Conservation (phyloP, 2,113 vertebrate genomes). For the Scalopus aquaticus region DNA sequence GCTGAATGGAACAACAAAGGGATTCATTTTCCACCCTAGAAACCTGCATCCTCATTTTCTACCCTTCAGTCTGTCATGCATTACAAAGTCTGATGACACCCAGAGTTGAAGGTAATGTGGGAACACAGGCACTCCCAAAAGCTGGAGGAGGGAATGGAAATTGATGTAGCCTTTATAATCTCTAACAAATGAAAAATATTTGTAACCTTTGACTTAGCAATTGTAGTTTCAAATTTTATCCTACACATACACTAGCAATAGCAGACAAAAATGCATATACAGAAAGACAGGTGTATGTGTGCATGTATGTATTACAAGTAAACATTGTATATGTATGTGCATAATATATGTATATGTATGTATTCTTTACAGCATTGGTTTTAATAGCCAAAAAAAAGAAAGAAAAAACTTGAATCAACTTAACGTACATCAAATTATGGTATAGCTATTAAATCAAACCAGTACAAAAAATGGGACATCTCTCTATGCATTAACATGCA, state of each 20-base stretch:
- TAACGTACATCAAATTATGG: conserved; percentile 8
- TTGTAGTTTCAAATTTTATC: background rate
- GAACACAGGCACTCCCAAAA: background rate
- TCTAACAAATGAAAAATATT: conserved; percentile 11
- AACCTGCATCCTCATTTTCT: background rate
- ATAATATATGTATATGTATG: background rate
- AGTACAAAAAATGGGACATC: conserved; percentile 14
- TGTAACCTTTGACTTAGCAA: background rate
- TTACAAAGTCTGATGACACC: conserved; percentile 30
- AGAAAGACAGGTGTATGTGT: background rate
- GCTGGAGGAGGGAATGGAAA: background rate
- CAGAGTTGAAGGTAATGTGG: conserved; percentile 2
- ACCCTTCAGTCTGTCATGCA: background rate
- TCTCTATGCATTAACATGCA: background rate
- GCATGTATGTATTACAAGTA: background rate
- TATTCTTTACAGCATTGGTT: conserved; percentile 13
- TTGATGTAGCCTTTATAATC: background rate
- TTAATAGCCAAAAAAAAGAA: background rate
- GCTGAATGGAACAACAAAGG: background rate
- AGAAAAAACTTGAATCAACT: background rate
- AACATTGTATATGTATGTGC: background rate
- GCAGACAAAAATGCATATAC: background rate
- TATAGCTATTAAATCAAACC: background rate
- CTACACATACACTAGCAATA: background rate
- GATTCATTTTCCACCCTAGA: background rate